These are phyloP conservation scores for Drosophila sturtevanti DNA, from an alignment of 1,140 invertebrate genomes.

Conservation along the genomic window DNA sequence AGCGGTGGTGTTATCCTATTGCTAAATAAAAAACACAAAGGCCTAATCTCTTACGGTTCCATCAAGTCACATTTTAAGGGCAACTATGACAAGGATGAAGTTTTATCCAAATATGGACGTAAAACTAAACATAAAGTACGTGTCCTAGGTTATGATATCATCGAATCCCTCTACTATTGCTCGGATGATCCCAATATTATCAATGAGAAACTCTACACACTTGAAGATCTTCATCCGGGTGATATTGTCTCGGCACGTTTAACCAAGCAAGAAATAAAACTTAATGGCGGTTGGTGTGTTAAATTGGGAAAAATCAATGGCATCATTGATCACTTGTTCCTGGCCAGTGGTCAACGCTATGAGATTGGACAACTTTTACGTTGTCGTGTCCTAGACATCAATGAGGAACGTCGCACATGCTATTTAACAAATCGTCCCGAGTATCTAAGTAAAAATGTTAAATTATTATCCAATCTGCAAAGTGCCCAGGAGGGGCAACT, in stretches of 20 bases:
- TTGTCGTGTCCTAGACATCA: constrained; percentile 84
- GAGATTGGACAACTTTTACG: constrained; percentile 55
- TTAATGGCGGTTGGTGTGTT: constrained; percentile 76
- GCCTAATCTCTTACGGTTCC: constrained; percentile 84
- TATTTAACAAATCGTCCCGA: constrained; percentile 84
- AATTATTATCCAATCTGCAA: constrained; percentile 83
- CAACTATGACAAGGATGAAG: constrained; percentile 82
- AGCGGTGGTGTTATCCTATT: constrained; percentile 84
- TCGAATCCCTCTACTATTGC: constrained; percentile 85
- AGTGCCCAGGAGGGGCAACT: constrained; percentile 83
- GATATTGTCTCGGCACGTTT: constrained; percentile 84
- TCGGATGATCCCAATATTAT: constrained; percentile 85
- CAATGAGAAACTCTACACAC: constrained; percentile 83
- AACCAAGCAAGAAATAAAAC: constrained; percentile 60
- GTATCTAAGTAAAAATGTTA: constrained; percentile 84
- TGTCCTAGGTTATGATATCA: constrained; percentile 84
- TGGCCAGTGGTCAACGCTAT: constrained; percentile 52
- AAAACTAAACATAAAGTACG: constrained; percentile 85
- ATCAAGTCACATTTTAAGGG: constrained; percentile 83
- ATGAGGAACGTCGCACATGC: constrained; percentile 76
- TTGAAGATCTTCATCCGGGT: constrained; percentile 84
- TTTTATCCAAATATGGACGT: constrained; percentile 83
- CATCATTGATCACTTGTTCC: constrained; percentile 66
- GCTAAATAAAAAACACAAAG: constrained; percentile 83
- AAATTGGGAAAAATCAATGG: constrained; percentile 69